Percentiles rank a stretch among this genome's conserved stretches.
These are phyloP conservation scores for Heliconius hermathena DNA, from an alignment of 1,140 invertebrate genomes.

Conservation along the genomic window DNA sequence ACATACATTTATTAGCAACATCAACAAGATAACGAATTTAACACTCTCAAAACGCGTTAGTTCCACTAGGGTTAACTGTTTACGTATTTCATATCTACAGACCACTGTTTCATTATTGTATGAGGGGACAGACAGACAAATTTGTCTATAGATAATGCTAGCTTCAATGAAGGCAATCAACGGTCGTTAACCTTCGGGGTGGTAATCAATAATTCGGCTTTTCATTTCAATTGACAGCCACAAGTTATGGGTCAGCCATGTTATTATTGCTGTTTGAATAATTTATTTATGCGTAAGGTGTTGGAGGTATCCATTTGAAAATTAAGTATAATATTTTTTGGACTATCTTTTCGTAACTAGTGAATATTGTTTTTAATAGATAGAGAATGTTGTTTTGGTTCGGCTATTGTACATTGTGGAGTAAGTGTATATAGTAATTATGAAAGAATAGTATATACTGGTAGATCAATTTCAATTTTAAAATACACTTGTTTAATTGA, in stretches of 20 bases:
- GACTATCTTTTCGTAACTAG: not conserved
- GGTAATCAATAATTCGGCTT: constrained; percentile 71
- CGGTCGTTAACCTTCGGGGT: constrained; percentile 56
- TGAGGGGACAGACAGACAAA: constrained; percentile 33
- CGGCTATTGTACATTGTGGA: no score
- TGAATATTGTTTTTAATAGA: no score
- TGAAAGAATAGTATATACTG: no score
- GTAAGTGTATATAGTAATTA: no score
- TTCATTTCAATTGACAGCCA: constrained; percentile 63
- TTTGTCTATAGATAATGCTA: constrained; percentile 33
- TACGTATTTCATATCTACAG: constrained; percentile 3
- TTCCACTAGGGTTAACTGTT: not conserved
- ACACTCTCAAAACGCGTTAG: not conserved
- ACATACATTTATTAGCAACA: not conserved
- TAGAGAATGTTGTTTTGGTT: no score
- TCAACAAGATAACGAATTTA: not conserved
- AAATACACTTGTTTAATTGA: no score
- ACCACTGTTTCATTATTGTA: constrained; percentile 22
- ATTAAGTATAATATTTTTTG: not conserved
- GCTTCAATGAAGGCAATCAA: constrained; percentile 61
- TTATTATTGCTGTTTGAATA: constrained; percentile 28
- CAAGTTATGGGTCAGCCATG: constrained; percentile 33
- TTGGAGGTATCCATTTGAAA: constrained; percentile 8
- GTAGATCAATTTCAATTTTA: no score
- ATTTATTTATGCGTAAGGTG: constrained; percentile 26